Conservation (phyloP, 2,113 vertebrate genomes). For the Phainopepla nitens region DNA sequence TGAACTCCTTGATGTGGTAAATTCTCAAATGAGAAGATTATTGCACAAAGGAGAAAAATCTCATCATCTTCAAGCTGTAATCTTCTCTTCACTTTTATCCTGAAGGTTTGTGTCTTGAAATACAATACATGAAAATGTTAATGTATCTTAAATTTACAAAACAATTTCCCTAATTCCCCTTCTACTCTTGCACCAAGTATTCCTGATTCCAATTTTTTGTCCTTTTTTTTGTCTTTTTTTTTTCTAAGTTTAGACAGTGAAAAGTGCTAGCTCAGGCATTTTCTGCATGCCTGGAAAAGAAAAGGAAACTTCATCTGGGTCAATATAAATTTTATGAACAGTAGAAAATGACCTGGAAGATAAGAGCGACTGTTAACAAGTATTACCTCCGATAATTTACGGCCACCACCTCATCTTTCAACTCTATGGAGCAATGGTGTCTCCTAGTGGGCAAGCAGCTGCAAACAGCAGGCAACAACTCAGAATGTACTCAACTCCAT, state of each 20-base stretch:
- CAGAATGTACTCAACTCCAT: background rate
- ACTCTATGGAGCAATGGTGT: background rate
- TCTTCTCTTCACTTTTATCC: background rate
- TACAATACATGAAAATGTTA: background rate
- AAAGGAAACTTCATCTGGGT: background rate
- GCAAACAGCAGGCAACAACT: background rate
- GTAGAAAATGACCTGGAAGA: background rate
- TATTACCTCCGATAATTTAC: background rate
- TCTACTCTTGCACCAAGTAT: background rate
- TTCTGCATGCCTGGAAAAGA: background rate
- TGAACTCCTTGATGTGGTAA: background rate
- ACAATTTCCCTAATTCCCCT: background rate
- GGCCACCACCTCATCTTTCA: background rate
- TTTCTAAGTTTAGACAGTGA: background rate
- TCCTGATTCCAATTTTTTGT: background rate
- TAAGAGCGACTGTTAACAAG: background rate
- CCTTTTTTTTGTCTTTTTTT: background rate
- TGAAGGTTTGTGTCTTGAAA: background rate
- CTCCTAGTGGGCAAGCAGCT: background rate
- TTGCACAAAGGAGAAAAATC: background rate
- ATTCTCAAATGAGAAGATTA: background rate
- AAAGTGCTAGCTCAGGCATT: background rate
- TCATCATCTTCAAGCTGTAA: accelerated
- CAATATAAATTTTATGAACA: background rate
- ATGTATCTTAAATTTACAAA: background rate